Conservation (phyloP, 2,797 vertebrate species). For the Phataginus tetradactyla region DNA sequence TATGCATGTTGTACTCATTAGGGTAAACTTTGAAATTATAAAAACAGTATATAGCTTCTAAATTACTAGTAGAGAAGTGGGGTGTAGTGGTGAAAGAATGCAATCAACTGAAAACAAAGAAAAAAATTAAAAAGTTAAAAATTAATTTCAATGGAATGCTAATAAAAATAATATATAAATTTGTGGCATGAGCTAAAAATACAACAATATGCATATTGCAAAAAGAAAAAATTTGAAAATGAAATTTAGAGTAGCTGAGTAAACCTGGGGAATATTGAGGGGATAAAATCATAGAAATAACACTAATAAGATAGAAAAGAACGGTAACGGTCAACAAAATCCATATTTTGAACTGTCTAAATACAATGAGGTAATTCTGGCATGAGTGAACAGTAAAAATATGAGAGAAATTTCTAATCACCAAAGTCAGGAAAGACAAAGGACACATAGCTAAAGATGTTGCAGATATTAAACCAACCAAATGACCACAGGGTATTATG, state of each 20-base stretch:
- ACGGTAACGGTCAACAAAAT: not conserved
- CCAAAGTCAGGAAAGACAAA: not conserved
- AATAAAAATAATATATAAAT: not conserved
- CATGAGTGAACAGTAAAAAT: not conserved
- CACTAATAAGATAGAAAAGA: not conserved
- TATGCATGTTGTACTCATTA: not conserved
- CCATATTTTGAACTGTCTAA: constrained; percentile 2
- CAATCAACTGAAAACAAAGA: not conserved
- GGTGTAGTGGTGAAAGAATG: not conserved
- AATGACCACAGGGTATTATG: not conserved
- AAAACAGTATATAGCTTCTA: not conserved
- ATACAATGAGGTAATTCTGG: not conserved
- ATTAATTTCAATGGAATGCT: not conserved
- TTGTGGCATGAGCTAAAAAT: not conserved
- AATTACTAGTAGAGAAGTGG: not conserved
- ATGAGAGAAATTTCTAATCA: not conserved
- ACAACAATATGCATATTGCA: not conserved
- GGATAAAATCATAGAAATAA: not conserved
- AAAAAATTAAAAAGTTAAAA: not conserved
- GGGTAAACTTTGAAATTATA: not conserved
- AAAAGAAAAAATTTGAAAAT: not conserved
- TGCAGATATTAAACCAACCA: not conserved
- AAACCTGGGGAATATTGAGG: not conserved
- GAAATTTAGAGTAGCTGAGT: not conserved
- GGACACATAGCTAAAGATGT: not conserved